Evolutionary conservation across 2,888 invertebrate genomes (phyloP), one percentile per base, ranked within the genome.

Genomic region (Tholera decimalis): DNA sequence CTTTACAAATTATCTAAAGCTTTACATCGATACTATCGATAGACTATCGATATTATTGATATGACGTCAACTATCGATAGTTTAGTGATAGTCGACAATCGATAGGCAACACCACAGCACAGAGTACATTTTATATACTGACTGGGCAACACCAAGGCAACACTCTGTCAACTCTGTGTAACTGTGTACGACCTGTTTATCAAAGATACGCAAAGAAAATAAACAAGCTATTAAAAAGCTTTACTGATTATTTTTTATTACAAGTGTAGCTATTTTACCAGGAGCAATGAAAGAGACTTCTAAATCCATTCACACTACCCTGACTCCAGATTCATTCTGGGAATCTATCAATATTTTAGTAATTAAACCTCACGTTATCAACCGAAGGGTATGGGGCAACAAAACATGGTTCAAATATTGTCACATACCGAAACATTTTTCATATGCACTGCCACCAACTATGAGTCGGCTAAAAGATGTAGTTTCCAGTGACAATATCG

Each of bases 301-400:
- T 8, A 74, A 74, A 53, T 63, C 55, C 33, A 37, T 73, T 41
- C 7, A n/a, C 0, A 51, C 73, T 30, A 51, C 37, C 9, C n/a
- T 84, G 46, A 76, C 78, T 13, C 41, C 67, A n/a, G 61, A 71
- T 33, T 83, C 78, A 28, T 98, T 97, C 91, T 97, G 97, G 97
- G 93, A 96, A 67, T 95, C 97, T 1, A 89, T 97, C 56, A 87
- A 92, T 55, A 96, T 98, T 74, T 96, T 97, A 85, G 88, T 97
- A 64, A 94, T 92, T 60, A 97, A 97, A 88, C 97, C 97, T 55
- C 97, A 98, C 87, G 95, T 97, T 62, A 92, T 97, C 7, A 98
- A 98, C 89, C 97, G 97, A 82, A 96, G 97, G 87, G 92, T 98
- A 85, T 96, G 97, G 88, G 97, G 97, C 18, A 86, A 86, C 55